A percentile compares a stretch with the other conserved stretches of the same genome.
phyloP scores from a whole-genome alignment of 2,113 vertebrate genomes.

The Larimichthys polyactis region DNA sequence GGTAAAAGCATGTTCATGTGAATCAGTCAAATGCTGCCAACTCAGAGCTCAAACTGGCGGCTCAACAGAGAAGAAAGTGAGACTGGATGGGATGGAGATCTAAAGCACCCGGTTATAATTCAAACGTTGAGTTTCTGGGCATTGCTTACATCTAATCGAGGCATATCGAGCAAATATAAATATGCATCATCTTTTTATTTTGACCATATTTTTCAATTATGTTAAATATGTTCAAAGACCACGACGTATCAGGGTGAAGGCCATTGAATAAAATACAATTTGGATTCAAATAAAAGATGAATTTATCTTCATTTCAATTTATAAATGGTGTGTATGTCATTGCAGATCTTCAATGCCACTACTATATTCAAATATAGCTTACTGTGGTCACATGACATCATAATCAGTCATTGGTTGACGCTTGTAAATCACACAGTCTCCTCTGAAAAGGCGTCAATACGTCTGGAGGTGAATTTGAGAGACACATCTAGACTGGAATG shows the following conservation, averaged over 20 bases:
- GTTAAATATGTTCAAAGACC: background rate
- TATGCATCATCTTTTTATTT: background rate
- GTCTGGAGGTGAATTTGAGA: slow-evolving; percentile 78
- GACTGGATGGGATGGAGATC: background rate
- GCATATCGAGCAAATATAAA: background rate
- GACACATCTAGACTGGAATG: slow-evolving; percentile 31
- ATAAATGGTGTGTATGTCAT: background rate
- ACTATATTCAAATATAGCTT: background rate
- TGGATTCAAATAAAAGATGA: background rate
- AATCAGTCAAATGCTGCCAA: slow-evolving; percentile 15
- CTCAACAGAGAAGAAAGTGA: background rate
- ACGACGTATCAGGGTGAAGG: background rate
- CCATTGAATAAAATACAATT: background rate
- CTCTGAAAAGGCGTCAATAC: slow-evolving; percentile 58
- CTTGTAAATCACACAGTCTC: slow-evolving; percentile 54
- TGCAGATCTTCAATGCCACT: background rate
- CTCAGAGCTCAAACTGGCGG: slow-evolving; percentile 1
- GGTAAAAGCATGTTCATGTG: slow-evolving; percentile 1
- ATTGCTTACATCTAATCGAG: background rate
- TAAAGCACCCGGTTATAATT: background rate
- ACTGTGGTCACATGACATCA: slow-evolving; percentile 8
- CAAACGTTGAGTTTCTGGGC: background rate
- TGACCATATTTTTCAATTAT: background rate
- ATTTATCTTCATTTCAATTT: background rate
- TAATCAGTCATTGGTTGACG: slow-evolving; percentile 23